Percentiles rank a stretch among this genome's conserved stretches.
Evolutionary conservation across 1,140 invertebrate genomes (phyloP).

Genomic region (Doryteuthis pealeii): DNA sequence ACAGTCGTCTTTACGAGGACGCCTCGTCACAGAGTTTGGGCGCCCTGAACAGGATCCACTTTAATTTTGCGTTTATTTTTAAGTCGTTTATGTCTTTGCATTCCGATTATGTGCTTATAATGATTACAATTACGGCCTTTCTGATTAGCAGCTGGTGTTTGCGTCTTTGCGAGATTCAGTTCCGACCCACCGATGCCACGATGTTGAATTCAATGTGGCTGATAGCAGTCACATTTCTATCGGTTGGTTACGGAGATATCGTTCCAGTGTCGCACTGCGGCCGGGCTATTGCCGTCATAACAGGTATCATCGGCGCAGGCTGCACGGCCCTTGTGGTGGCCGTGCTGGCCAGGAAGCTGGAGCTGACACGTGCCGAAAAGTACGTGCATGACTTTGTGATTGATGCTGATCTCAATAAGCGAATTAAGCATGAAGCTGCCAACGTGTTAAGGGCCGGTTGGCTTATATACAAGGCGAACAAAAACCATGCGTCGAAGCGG

Average conservation of each 20-base stretch:
- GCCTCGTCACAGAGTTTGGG: conserved; percentile 57
- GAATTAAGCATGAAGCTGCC: conserved; percentile 54
- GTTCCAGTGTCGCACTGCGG: conserved; percentile 58
- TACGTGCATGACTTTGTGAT: conserved; percentile 60
- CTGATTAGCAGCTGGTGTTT: conserved; percentile 55
- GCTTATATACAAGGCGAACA: conserved; percentile 48
- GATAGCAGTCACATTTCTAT: conserved; percentile 57
- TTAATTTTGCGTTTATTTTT: conserved; percentile 58
- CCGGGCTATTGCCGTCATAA: conserved; percentile 53
- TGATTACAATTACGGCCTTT: conserved; percentile 51
- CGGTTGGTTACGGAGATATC: conserved; percentile 60
- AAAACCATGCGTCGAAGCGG: conserved; percentile 11
- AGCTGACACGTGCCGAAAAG: conserved; percentile 56
- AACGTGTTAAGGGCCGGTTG: conserved; percentile 56
- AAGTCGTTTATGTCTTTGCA: conserved; percentile 59
- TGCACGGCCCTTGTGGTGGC: conserved; percentile 60
- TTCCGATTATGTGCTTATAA: conserved; percentile 53
- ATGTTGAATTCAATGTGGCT: conserved; percentile 59
- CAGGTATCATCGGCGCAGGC: conserved; percentile 58
- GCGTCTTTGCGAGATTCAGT: conserved; percentile 52
- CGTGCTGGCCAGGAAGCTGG: conserved; percentile 57
- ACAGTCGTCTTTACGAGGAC: conserved; percentile 56
- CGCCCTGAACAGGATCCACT: conserved; percentile 57
- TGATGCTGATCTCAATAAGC: conserved; percentile 53
- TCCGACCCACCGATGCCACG: conserved; percentile 34